These are phyloP conservation scores for Hylia prasina DNA, from an alignment of 2,113 vertebrate genomes.

Conservation along the genomic window DNA sequence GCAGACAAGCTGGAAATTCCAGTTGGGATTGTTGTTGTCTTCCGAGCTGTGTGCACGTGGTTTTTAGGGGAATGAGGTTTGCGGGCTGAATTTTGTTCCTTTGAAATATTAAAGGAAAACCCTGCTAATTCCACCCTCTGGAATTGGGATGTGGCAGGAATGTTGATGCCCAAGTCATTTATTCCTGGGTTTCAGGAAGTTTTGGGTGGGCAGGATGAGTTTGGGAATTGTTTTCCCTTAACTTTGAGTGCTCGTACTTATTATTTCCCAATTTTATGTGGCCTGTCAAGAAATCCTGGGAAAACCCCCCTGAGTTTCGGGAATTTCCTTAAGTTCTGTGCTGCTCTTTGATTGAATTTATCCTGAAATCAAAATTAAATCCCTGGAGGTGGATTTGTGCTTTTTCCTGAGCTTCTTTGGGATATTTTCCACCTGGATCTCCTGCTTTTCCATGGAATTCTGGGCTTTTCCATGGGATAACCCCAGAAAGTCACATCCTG, in stretches of 20 bases:
- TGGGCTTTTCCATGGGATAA: not conserved
- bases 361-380: not conserved
- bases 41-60: not conserved
- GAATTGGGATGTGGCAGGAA: not conserved
- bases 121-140: not conserved
- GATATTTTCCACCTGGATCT: not conserved
- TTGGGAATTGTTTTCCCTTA: not conserved
- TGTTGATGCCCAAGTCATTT: accelerated
- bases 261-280: not conserved
- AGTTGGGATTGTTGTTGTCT: not conserved
- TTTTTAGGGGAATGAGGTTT: not conserved
- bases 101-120: not conserved
- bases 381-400: not conserved
- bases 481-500: not conserved
- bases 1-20: not conserved
- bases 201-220: not conserved
- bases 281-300: not conserved
- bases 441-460: not conserved
- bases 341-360: accelerated
- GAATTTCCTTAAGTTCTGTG: accelerated
- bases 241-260: not conserved
- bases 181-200: not conserved
- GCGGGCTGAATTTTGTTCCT: not conserved
- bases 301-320: not conserved
- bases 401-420: not conserved